Percentiles rank a stretch among this genome's conserved stretches.
Evolutionary conservation across 2,797 vertebrate genomes (phyloP).

Genomic region (Spinibarbus caldwelli): DNA sequence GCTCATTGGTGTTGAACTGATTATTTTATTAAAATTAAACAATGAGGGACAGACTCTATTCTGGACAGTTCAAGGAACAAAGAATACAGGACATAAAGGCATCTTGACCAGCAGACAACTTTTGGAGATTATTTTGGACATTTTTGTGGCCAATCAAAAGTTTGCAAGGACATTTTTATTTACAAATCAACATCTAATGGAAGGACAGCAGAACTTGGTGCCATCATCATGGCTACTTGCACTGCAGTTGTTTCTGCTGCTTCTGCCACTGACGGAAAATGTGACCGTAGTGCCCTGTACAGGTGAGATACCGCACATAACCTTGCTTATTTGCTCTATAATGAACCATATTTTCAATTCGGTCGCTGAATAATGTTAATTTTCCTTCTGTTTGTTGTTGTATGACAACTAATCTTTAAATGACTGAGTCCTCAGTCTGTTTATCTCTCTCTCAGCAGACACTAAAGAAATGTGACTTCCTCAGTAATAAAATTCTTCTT

Average conservation of each 20-base stretch:
- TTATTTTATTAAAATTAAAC: conserved; percentile 1
- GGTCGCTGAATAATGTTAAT: not conserved
- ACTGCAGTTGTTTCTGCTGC: conserved; percentile 63
- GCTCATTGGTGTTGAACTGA: not conserved
- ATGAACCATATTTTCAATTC: not conserved
- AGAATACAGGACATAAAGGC: conserved; percentile 18
- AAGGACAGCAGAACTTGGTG: conserved; percentile 35
- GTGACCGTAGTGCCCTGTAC: conserved; percentile 67
- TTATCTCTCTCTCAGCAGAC: not conserved
- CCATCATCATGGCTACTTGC: conserved; percentile 66
- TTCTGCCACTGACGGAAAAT: conserved; percentile 63
- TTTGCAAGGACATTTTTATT: not conserved
- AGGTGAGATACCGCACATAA: conserved; percentile 65
- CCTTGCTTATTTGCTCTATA: not conserved
- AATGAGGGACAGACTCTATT: conserved; percentile 19
- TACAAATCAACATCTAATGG: conserved; percentile 19
- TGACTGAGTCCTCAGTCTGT: not conserved
- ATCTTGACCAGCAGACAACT: conserved; percentile 14
- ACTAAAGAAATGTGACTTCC: not conserved
- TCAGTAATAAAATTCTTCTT: conserved; percentile 7
- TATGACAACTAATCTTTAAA: not conserved
- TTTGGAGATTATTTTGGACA: not conserved
- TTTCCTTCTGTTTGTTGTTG: too few species aligned
- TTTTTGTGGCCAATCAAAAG: conserved; percentile 4
- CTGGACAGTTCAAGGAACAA: conserved; percentile 20